Conservation (phyloP, 2,888 invertebrate genomes). For the Drosophila buzzatii region DNA sequence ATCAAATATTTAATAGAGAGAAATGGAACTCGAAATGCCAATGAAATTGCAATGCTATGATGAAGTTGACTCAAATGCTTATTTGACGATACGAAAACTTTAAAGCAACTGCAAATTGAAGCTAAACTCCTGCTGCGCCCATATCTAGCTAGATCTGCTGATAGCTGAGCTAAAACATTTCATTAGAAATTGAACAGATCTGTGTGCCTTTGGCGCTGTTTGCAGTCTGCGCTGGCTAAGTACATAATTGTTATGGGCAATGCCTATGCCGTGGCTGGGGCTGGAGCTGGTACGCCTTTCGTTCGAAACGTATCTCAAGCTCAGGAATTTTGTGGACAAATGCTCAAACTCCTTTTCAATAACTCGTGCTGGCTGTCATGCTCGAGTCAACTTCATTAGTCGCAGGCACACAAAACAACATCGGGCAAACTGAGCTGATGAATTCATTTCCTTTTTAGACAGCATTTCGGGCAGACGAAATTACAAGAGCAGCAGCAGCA, state of each 20-base stretch:
- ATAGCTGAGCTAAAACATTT: not conserved
- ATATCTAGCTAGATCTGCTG: not conserved
- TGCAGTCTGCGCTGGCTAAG: conserved; percentile 9
- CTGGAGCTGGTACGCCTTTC: not conserved
- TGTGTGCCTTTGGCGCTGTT: not conserved
- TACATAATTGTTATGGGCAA: conserved; percentile 17
- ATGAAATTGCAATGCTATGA: no score
- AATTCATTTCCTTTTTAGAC: conserved; percentile 75
- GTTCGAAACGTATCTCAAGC: conserved; percentile 30
- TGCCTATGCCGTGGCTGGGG: not conserved
- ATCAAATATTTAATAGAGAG: no score
- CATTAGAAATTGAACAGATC: conserved; percentile 7
- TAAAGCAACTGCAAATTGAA: not conserved
- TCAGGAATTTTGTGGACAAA: conserved; percentile 26
- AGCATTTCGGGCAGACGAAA: conserved; percentile 31
- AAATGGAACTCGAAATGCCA: no score
- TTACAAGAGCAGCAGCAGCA: conserved; percentile 3
- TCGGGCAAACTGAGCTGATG: conserved; percentile 52
- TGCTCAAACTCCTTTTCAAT: conserved; percentile 7
- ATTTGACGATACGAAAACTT: not conserved
- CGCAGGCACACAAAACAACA: conserved; percentile 30
- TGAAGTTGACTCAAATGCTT: no score
- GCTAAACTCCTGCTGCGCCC: not conserved
- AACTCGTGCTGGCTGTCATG: not conserved
- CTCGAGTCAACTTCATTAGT: conserved; percentile 62